phyloP scores from a whole-genome alignment of 2,888 invertebrate species.

The Drosophila anomelani region DNA sequence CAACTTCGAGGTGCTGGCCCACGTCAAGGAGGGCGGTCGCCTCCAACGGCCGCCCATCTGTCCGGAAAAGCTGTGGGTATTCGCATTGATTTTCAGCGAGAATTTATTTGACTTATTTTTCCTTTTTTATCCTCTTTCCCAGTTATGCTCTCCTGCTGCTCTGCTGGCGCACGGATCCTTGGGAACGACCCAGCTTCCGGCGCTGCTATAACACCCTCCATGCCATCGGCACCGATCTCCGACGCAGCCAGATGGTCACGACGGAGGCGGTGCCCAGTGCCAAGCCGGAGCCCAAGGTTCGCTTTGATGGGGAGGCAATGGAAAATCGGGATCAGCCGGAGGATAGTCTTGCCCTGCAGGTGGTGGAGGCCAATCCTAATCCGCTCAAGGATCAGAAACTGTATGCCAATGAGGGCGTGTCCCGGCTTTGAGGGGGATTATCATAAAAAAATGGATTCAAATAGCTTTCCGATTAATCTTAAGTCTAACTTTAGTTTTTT shows the following conservation, averaged over 20 bases:
- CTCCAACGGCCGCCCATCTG: constrained; percentile 93
- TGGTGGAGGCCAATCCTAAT: not conserved
- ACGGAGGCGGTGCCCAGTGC: not conserved
- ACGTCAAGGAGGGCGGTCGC: constrained; percentile 94
- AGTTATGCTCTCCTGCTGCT: constrained; percentile 94
- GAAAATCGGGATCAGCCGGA: not conserved
- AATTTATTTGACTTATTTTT: not conserved
- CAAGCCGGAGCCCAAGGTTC: constrained; percentile 55
- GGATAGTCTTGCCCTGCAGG: constrained; percentile 41
- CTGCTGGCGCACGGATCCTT: constrained; percentile 95
- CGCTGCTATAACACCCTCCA: constrained; percentile 88
- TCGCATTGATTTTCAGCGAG: rapidly evolving
- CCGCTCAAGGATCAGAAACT: constrained; percentile 41
- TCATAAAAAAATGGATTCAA: too few relatives aligned
- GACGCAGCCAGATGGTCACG: constrained; percentile 49
- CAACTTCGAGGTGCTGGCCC: constrained; percentile 95
- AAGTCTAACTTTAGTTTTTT: constrained; percentile 15
- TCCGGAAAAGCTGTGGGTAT: constrained; percentile 90
- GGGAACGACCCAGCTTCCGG: constrained; percentile 94
- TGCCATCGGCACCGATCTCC: constrained; percentile 75
- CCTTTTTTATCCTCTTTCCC: constrained; percentile 12
- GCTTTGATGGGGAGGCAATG: constrained; percentile 51
- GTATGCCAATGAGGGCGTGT: constrained; percentile 79
- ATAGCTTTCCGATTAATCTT: constrained; percentile 34
- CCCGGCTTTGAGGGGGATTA: constrained; percentile 63